A percentile compares a stretch with the other conserved stretches of the same genome.
Evolutionary conservation across 1,140 invertebrate genomes (phyloP).

Genomic region (Aphaenogaster floridana): DNA sequence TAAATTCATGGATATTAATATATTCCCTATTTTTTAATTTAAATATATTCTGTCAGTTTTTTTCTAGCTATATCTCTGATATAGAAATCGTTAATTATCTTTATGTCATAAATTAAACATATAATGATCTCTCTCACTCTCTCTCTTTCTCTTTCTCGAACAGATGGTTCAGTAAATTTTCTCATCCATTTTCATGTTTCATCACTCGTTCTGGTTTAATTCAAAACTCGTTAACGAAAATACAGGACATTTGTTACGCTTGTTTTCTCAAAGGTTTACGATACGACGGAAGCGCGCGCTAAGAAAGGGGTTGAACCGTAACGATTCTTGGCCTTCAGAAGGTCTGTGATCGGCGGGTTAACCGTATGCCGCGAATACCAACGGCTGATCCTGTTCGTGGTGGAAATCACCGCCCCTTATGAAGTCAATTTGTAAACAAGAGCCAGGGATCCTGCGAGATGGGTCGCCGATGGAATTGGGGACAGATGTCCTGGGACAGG

Average conservation of each 20-base stretch:
- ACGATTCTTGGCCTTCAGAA: conserved; percentile 16
- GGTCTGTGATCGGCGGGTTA: background rate
- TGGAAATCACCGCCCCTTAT: conserved; percentile 68
- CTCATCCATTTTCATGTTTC: conserved; percentile 16
- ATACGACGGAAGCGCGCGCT: background rate
- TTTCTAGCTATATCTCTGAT: background rate
- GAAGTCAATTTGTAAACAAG: conserved; percentile 72
- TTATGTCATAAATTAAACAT: background rate
- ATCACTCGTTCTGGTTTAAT: conserved; percentile 42
- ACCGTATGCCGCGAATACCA: conserved; percentile 62
- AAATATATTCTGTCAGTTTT: background rate
- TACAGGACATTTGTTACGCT: conserved; percentile 42
- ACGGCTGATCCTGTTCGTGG: conserved; percentile 11
- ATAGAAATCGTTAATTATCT: background rate
- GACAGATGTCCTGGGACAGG: conserved; percentile 65
- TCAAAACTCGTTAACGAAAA: conserved; percentile 33
- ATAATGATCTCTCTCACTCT: background rate
- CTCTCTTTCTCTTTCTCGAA: background rate
- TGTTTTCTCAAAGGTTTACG: background rate
- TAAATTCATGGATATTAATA: too few relatives aligned
- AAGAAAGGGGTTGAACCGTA: conserved; percentile 36
- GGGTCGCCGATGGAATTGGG: conserved; percentile 20
- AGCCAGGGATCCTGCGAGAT: conserved; percentile 18
- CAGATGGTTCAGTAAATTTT: background rate
- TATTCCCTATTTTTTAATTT: background rate